Conservation (phyloP, 2,797 vertebrate genomes). For the Sebastes miniatus region DNA sequence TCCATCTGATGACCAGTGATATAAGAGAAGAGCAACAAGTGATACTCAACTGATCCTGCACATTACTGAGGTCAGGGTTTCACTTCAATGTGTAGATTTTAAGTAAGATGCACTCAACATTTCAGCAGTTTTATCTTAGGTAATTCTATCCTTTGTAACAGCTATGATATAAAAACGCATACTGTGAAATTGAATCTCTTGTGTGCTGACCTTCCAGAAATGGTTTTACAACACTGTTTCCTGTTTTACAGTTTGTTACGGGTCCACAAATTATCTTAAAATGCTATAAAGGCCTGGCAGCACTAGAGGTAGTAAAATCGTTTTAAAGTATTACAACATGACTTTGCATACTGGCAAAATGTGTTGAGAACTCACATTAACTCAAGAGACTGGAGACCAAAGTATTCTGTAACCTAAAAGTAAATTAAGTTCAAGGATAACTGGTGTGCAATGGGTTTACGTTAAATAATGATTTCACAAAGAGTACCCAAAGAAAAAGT, state of each 20-base stretch:
- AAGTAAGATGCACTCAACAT: neutral
- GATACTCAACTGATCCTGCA: neutral
- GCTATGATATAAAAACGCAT: neutral
- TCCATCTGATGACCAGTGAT: neutral
- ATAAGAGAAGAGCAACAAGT: neutral
- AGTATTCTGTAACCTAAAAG: neutral
- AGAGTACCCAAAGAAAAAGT: neutral
- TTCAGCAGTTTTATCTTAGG: neutral
- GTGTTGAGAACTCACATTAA: neutral
- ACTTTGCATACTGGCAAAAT: conserved; percentile 18
- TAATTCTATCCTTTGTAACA: neutral
- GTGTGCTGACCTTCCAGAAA: conserved; percentile 16
- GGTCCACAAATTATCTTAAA: conserved; percentile 18
- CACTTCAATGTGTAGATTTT: neutral
- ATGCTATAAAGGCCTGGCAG: conserved; percentile 20
- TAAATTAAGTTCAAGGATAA: neutral
- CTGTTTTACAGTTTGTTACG: conserved; percentile 22
- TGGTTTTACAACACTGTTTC: conserved; percentile 17
- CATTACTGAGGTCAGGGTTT: neutral
- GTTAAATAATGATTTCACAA: neutral
- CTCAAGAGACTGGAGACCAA: neutral
- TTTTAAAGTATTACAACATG: neutral
- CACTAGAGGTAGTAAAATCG: neutral
- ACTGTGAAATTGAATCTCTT: conserved; percentile 27
- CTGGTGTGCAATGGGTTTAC: neutral